Conservation (phyloP, 2,797 vertebrate genomes). For the Morelia viridis region DNA sequence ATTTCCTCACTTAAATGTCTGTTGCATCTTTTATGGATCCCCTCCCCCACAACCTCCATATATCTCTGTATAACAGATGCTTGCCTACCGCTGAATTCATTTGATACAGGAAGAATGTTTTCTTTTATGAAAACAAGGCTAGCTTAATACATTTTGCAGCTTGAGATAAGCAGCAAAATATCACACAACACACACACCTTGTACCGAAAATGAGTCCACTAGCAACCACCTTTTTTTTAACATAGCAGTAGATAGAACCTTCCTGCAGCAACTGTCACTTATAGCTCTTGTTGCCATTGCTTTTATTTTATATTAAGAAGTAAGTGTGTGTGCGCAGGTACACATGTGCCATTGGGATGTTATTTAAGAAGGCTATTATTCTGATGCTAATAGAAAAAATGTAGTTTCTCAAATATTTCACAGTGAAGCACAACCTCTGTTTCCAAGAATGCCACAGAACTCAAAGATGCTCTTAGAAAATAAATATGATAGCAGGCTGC, state of each 20-base stretch:
- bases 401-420: too few species aligned
- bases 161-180: not conserved
- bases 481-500: too few species aligned
- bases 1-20: slow-evolving; percentile 62
- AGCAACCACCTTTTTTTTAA: not conserved
- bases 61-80: slow-evolving; percentile 58
- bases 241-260: not conserved
- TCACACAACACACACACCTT: not conserved
- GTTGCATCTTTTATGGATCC: not conserved
- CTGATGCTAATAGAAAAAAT: too few species aligned
- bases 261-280: not conserved
- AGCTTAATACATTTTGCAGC: not conserved
- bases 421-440: too few species aligned
- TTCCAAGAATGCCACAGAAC: too few species aligned
- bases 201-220: not conserved
- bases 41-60: not conserved
- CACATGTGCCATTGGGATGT: too few species aligned
- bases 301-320: not conserved
- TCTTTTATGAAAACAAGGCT: not conserved
- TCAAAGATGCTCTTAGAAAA: too few species aligned
- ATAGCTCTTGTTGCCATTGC: not conserved
- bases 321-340: not conserved
- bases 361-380: too few species aligned
- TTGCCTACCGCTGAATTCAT: slow-evolving; percentile 52
- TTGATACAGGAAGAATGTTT: slow-evolving; percentile 40